Evolutionary conservation across 2,113 vertebrate genomes (phyloP), one percentile per base, ranked within the genome.

Genomic region (Alligator mississippiensis): DNA sequence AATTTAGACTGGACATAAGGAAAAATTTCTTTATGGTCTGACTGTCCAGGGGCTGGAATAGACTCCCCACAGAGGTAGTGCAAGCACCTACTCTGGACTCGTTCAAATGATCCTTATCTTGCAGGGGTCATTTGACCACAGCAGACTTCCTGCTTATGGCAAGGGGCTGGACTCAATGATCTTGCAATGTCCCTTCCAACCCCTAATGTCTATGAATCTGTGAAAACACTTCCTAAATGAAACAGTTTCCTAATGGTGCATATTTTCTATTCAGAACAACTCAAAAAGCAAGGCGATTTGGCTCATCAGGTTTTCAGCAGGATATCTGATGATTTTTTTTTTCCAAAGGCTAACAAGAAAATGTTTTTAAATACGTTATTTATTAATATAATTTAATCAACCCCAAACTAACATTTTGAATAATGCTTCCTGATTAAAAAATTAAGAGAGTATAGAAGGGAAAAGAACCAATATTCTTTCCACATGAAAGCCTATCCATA

Each of bases 391-490:
- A 78, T 21, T 18, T 7, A 2, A 66, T 61, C 25, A 84, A 25
- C 14, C 76, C 54, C 57, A 57, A 59, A 54, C 11, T 77, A 11
- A 85, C 82, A 4, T 63, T 38, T 21, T 68, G 13, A 81, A 59
- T 30, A 47, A 4, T 60, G 14, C 54, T 57, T 64, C 25, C 5
- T 54, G 17, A 92, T 55, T 68, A 70, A 91, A 77, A 84, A 28
- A 34, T 82, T 25, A n/a, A 60, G 87, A 70, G 14, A 6, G 0
- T 10, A n/a, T 28, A 11, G 1, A 22, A 12, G 68, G 70, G 5
- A 3, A 15, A 70, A 8, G 68, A 1, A 1, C 1, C 21, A 25
- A 2, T 7, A 15, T 28, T 21, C 12, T 47, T 72, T 8, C 27
- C 57, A 38, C 25, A 55, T 66, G 19, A 30, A 85, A 88, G 75